A percentile compares a stretch with the other conserved stretches of the same genome.
These are phyloP conservation scores for Artemia sinica DNA, from an alignment of 2,888 invertebrate species.

Conservation along the genomic window DNA sequence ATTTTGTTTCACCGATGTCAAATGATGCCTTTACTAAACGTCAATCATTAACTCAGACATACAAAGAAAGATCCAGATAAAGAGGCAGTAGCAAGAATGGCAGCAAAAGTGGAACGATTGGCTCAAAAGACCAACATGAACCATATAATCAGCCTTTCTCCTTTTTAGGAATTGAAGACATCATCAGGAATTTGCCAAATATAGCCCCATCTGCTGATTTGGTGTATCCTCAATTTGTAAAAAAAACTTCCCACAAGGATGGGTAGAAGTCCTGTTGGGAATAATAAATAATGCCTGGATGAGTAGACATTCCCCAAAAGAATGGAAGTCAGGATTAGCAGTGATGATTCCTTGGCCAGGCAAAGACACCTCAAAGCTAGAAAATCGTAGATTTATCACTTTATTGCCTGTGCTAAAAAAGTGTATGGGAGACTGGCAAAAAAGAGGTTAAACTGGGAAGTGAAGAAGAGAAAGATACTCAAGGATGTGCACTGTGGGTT, in stretches of 20 bases:
- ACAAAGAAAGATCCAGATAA: not conserved
- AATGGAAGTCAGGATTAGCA: not conserved
- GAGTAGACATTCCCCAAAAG: not conserved
- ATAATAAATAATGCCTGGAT: not conserved
- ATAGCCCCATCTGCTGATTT: not conserved
- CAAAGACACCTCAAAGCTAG: no score
- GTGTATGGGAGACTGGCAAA: not conserved
- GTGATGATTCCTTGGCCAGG: no score
- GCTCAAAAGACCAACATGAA: not conserved
- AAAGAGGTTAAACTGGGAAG: not conserved
- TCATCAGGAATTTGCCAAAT: not conserved
- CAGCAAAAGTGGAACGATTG: not conserved
- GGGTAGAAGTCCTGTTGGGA: not conserved
- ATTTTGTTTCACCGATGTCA: no score
- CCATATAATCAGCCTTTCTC: not conserved
- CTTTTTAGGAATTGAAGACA: not conserved
- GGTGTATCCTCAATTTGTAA: not conserved
- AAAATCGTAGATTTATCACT: not conserved
- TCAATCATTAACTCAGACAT: no score
- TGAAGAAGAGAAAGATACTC: no score
- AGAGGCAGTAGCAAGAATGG: not conserved
- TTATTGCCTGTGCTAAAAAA: conserved; percentile 1
- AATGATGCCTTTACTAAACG: no score
- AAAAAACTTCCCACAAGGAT: not conserved
- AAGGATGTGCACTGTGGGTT: no score